Evolutionary conservation across 2,888 invertebrate genomes (phyloP).

Genomic region (Drosophila gaucha): DNA sequence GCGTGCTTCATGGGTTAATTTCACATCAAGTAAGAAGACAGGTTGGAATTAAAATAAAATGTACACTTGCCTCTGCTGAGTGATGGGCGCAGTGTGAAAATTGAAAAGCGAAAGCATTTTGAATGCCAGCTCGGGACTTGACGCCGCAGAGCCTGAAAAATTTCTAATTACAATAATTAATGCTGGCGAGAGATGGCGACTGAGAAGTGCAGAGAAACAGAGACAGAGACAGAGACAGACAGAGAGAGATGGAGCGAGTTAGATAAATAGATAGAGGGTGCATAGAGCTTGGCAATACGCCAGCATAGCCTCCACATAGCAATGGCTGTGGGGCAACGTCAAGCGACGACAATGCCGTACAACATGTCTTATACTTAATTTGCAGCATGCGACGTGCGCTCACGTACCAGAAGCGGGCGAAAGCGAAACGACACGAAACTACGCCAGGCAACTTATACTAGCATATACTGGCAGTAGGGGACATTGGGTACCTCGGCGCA

Average conservation of each 20-base stretch:
- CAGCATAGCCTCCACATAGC: conserved; percentile 22
- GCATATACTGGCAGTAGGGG: neutral
- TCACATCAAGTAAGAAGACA: conserved; percentile 48
- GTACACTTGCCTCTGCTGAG: conserved; percentile 11
- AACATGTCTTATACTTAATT: conserved; percentile 73
- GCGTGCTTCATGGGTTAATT: conserved; percentile 70
- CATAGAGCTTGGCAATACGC: conserved; percentile 36
- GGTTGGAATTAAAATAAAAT: conserved; percentile 10
- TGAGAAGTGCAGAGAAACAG: neutral
- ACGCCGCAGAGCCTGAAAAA: conserved; percentile 39
- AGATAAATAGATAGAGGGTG: conserved; percentile 4
- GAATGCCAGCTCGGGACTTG: conserved; percentile 33
- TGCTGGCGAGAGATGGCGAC: conserved; percentile 25
- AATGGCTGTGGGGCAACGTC: conserved; percentile 8
- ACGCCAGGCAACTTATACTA: conserved; percentile 13
- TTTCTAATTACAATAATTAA: conserved; percentile 77
- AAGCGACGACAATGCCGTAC: conserved; percentile 52
- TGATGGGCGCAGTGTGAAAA: conserved; percentile 27
- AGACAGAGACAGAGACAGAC: neutral
- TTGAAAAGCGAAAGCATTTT: conserved; percentile 45
- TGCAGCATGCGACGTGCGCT: conserved; percentile 66
- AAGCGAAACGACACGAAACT: conserved; percentile 8
- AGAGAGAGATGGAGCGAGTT: neutral
- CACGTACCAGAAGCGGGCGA: conserved; percentile 56
- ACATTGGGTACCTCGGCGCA: neutral